phyloP scores from a whole-genome alignment of 1,140 invertebrate species.

The Drosophila nigrodunni region DNA sequence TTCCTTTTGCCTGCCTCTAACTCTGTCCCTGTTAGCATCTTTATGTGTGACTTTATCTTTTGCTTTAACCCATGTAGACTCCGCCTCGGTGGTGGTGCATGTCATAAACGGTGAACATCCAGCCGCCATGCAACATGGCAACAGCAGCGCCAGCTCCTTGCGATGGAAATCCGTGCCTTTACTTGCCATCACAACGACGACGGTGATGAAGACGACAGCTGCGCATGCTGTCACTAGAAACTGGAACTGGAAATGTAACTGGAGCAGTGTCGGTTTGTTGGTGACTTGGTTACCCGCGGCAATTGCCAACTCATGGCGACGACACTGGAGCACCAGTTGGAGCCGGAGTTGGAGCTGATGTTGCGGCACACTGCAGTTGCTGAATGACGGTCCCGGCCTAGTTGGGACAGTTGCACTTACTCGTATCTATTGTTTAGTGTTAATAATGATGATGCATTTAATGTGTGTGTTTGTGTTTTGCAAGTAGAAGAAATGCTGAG shows the following conservation, averaged over 20 bases:
- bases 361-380: conserved; percentile 53
- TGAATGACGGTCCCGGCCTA: conserved; percentile 67
- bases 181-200: conserved; percentile 60
- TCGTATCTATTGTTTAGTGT: conserved; percentile 51
- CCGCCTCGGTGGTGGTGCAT: conserved; percentile 88
- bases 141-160: conserved; percentile 84
- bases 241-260: conserved; percentile 70
- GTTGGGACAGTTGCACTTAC: conserved; percentile 61
- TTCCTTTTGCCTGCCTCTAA: too few species aligned
- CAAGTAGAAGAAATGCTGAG: conserved; percentile 12
- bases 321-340: conserved; percentile 38
- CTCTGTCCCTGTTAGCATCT: conserved; percentile 7
- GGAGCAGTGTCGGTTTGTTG: conserved; percentile 43
- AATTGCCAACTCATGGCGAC: conserved; percentile 28
- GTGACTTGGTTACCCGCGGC: conserved; percentile 37
- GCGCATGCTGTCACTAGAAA: conserved; percentile 68
- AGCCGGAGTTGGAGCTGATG: conserved; percentile 60
- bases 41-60: conserved; percentile 35
- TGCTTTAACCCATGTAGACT: conserved; percentile 84
- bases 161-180: conserved; percentile 71
- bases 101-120: conserved; percentile 90
- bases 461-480: conserved; percentile 59
- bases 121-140: conserved; percentile 90
- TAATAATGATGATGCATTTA: conserved; percentile 68
- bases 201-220: conserved; percentile 37